Conservation (phyloP, 2,888 invertebrate genomes). For the Julus scandinavius region DNA sequence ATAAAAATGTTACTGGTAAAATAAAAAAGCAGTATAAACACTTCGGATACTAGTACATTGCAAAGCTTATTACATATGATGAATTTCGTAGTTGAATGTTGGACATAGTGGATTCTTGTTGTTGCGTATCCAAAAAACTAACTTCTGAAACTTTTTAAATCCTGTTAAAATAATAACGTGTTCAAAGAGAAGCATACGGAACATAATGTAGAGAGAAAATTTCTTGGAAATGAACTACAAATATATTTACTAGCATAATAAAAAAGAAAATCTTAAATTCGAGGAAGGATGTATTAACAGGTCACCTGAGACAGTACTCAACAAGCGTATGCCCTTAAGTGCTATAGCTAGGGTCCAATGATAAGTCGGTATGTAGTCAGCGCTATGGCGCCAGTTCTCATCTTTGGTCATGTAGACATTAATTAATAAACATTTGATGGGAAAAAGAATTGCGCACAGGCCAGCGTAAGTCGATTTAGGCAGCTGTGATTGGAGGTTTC, state of each 20-base stretch:
- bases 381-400: not conserved
- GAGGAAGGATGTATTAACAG: not conserved
- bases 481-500: not conserved
- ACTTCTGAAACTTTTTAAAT: not conserved
- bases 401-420: not conserved
- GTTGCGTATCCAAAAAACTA: too few relatives aligned
- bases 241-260: not conserved
- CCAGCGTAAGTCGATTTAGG: not conserved
- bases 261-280: not conserved
- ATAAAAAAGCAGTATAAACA: not conserved
- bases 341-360: not conserved
- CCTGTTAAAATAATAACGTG: not conserved
- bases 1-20: too few relatives aligned
- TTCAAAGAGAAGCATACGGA: too few relatives aligned
- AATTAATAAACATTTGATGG: conserved; percentile 10
- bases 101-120: too few relatives aligned
- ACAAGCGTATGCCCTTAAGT: not conserved
- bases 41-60: not conserved
- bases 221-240: not conserved
- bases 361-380: not conserved
- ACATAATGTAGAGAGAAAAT: too few relatives aligned
- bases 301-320: not conserved
- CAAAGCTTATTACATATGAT: too few relatives aligned
- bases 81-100: too few relatives aligned
- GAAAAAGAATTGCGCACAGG: not conserved